Conservation (phyloP, 2,888 invertebrate species). For the Chrysotoxum bicinctum region DNA sequence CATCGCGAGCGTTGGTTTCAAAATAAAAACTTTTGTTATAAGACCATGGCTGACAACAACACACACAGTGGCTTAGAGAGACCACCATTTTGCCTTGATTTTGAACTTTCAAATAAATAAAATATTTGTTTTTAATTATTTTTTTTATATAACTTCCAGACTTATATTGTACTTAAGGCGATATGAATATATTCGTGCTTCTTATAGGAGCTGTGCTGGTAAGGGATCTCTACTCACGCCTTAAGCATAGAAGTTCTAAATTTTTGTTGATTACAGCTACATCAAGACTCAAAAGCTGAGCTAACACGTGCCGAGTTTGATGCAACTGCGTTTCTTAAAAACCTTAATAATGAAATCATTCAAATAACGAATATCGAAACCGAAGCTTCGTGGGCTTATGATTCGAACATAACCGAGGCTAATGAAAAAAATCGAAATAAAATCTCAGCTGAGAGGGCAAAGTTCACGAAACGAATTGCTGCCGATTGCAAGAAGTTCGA, state of each 20-base stretch:
- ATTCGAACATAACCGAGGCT: conserved; percentile 88
- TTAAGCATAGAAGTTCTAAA: not conserved
- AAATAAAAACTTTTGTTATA: too few species aligned
- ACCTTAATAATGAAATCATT: conserved; percentile 85
- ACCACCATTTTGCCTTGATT: too few species aligned
- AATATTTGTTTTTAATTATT: too few species aligned
- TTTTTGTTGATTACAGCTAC: not conserved
- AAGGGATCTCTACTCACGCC: not conserved
- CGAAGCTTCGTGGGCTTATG: conserved; percentile 88
- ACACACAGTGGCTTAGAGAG: too few species aligned
- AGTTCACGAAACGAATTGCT: conserved; percentile 80
- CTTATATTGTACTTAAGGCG: not conserved
- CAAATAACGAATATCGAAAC: conserved; percentile 84
- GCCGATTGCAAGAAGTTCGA: conserved; percentile 83
- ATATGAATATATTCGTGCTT: conserved; percentile 47
- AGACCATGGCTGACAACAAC: too few species aligned
- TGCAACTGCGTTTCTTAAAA: conserved; percentile 85
- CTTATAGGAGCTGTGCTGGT: conserved; percentile 38
- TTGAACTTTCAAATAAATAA: too few species aligned
- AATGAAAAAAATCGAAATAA: conserved; percentile 84
- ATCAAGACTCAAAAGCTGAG: not conserved
- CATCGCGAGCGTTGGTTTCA: too few species aligned
- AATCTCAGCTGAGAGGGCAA: conserved; percentile 78
- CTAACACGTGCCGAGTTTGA: conserved; percentile 81
- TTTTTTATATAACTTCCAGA: not conserved